Evolutionary conservation across 2,797 vertebrate species (phyloP), one percentile per base, ranked within the genome.

Genomic region (Gobionotothen gibberifrons): DNA sequence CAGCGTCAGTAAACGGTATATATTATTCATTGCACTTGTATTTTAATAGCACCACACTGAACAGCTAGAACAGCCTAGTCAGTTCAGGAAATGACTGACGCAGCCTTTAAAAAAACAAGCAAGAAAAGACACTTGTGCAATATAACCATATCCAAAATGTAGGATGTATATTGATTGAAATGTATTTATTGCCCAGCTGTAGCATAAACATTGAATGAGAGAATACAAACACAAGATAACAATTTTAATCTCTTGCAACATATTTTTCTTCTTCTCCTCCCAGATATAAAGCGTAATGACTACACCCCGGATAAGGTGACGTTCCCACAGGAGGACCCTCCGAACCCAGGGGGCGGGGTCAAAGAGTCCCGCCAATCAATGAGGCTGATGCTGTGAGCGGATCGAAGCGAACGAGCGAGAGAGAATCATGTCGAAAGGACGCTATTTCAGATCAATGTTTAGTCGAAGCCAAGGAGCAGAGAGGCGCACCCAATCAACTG

Each of bases 261-360:
- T 10, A 4, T 21, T 21, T 44, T 19, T 46, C 19, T 19, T 8
- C 3, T 55, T n/a, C 13, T 55, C 9, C 12, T 69, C 36, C 2
- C 88, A 99, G 98, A 99, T 90, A 92, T 99, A 85, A 99, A 98
- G 93, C 94, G 97, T 75, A 99, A 99, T 0, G 98, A 99, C 76
- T 99, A 99, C 90, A 99, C 98, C 0, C 98, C 98, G n/a, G 98
- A 99, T 86, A 99, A 98, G 90, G 94, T 96, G 58, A 92, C 94
- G 3, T 95, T 98, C 86, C 95, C 96, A 85, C 97, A 97, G 68
- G 97, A 98, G 0, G 97, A 98, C 85, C 92, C 94, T 67, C 89
- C 96, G 66, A 96, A 96, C 85, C 91, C 95, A 59, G 96, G 94
- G 63, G 94, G 93, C 78, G 92, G 95, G 68, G 94, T 94, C 93